Percentiles rank a stretch among this genome's conserved stretches.
Evolutionary conservation across 2,113 vertebrate genomes (phyloP).

Genomic region (Rhadina sibilatrix): DNA sequence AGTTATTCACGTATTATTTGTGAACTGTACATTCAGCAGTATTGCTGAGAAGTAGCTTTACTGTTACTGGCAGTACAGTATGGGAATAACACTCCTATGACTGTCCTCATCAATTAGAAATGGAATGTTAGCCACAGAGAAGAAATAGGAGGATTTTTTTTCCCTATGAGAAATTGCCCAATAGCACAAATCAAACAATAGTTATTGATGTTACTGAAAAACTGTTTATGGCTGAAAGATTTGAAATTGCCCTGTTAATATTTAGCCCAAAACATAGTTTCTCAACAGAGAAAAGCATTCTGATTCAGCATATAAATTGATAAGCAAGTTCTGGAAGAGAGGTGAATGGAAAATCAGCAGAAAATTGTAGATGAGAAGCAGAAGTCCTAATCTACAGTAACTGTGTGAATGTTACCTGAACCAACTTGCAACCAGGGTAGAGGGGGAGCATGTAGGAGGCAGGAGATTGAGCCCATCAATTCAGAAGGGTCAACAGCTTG

Average conservation of each 20-base stretch:
- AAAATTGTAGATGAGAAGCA: background rate
- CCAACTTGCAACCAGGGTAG: background rate
- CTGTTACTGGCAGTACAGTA: background rate
- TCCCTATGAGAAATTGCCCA: background rate
- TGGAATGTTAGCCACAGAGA: background rate
- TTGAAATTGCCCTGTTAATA: background rate
- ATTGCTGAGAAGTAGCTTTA: background rate
- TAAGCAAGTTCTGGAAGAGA: background rate
- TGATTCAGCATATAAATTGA: background rate
- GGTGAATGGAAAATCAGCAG: background rate
- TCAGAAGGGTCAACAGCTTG: background rate
- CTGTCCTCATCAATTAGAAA: background rate
- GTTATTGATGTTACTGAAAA: background rate
- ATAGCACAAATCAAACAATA: background rate
- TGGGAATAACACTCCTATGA: background rate
- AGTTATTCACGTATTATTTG: background rate
- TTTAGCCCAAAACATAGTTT: background rate
- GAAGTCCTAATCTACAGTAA: background rate
- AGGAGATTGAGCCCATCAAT: background rate
- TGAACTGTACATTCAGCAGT: background rate
- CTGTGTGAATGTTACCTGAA: background rate
- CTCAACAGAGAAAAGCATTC: background rate
- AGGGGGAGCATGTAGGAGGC: background rate
- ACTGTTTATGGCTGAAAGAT: background rate
- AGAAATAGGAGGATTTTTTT: background rate